Conservation (phyloP, 2,797 vertebrate species). For the Otolemur crassicaudatus region DNA sequence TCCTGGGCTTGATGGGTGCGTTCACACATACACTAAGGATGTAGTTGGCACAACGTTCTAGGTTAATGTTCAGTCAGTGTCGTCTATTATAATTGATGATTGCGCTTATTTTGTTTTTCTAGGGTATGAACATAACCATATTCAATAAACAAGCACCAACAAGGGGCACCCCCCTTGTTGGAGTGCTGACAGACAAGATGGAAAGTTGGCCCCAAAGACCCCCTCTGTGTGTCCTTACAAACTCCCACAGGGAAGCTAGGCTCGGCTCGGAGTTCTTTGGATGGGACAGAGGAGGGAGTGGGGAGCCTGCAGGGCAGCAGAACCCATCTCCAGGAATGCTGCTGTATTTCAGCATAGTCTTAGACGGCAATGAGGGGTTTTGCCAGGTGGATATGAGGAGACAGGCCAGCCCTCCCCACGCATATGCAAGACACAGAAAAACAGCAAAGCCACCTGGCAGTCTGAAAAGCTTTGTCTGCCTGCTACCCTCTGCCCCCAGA, state of each 20-base stretch:
- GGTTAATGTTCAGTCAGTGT: not conserved
- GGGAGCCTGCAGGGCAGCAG: not conserved
- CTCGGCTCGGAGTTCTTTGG: not conserved
- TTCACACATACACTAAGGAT: not conserved
- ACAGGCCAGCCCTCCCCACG: not conserved
- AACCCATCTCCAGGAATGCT: not conserved
- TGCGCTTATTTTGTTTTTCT: not conserved
- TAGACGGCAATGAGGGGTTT: not conserved
- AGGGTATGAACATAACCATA: not conserved
- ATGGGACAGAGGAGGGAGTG: not conserved
- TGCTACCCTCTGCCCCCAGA: not conserved
- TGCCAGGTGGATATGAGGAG: not conserved
- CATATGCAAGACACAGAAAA: accelerated
- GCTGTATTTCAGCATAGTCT: not conserved
- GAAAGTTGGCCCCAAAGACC: not conserved
- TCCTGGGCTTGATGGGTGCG: not conserved
- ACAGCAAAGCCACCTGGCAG: not conserved
- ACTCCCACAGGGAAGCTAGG: not conserved
- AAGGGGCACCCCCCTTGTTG: not conserved
- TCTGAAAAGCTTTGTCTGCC: not conserved
- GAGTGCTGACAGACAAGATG: not conserved
- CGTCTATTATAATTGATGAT: not conserved
- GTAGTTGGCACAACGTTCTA: not conserved
- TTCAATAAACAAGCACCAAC: too few relatives aligned
- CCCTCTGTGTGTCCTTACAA: not conserved